phyloP scores from a whole-genome alignment of 2,797 vertebrate genomes.

The Chiloscyllium punctatum region DNA sequence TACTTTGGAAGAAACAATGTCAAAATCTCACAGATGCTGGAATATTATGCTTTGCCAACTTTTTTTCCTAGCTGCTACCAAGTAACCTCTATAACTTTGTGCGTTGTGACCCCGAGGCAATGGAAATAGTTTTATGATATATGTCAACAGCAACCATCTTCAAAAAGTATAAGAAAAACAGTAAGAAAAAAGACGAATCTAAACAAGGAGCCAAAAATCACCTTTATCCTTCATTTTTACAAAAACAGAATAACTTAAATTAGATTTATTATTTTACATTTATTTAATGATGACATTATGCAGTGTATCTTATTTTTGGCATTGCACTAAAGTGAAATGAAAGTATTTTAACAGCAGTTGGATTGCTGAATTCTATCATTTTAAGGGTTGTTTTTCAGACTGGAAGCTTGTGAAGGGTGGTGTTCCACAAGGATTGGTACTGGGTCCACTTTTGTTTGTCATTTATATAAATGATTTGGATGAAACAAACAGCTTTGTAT shows the following conservation, averaged over 20 bases:
- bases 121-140: constrained; percentile 10
- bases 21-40: neutral
- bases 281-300: neutral
- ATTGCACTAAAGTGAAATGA: neutral
- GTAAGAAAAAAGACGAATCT: neutral
- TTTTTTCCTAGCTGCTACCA: neutral
- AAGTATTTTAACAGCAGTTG: neutral
- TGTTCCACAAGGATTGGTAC: too few relatives aligned
- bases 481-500: too few relatives aligned
- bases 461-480: neutral
- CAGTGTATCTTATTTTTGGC: neutral
- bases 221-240: neutral
- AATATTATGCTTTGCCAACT: neutral
- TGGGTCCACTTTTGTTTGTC: neutral
- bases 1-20: neutral
- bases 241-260: neutral
- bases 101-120: neutral
- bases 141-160: constrained; percentile 5
- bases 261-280: neutral
- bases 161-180: neutral
- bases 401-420: too few relatives aligned
- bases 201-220: neutral
- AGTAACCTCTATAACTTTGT: neutral
- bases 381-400: too few relatives aligned
- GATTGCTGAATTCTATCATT: neutral